Evolutionary conservation across 2,797 vertebrate species (phyloP), one percentile per base, ranked within the genome.

Genomic region (Rhabdophis nuchalis): DNA sequence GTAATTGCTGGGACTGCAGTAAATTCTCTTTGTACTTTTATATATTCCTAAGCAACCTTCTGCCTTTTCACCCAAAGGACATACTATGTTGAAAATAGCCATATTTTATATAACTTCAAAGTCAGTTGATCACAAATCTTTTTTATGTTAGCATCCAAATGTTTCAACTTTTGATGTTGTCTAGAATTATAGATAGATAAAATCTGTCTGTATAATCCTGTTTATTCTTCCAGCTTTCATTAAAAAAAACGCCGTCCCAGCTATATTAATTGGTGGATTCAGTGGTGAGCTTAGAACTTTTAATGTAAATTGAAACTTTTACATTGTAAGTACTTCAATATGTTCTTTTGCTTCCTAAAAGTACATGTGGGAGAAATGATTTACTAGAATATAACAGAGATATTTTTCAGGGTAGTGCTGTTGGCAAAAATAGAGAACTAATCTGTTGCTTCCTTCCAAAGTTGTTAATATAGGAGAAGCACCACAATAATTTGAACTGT

Each of bases 131-230:
- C 32, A 36, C 61, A 12, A 0, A 90, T 60, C 91, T 90, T 61
- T 58, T 91, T 85, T 77, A 90, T 92, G 91, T n/a, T 95, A 68
- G 50, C 27, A 86, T 86, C 52, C 64, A 94, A 94, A 2, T 88
- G 92, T 93, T 56, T 68, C 57, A 85, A 82, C 87, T 27, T 91
- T 92, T 58, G 61, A 85, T 86, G 89, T 91, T 89, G 86, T 93
- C 92, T 88, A 87, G 54, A 36, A 94, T 92, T 92, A 89, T 54
- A 91, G 89, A 94, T 1, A 57, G 88, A 88, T 93, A 93, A 93
- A 82, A 82, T 46, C 72, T 90, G 89, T 57, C 92, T 91, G 89
- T 58, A 5, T 91, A 85, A 60, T 86, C 14, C 18, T 0, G 88
- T 93, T 23, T 91, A 25, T 87, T 60, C 13, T 5, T 4, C 58